phyloP scores from a whole-genome alignment of 2,888 invertebrate species.

The Tridacna gigas region DNA sequence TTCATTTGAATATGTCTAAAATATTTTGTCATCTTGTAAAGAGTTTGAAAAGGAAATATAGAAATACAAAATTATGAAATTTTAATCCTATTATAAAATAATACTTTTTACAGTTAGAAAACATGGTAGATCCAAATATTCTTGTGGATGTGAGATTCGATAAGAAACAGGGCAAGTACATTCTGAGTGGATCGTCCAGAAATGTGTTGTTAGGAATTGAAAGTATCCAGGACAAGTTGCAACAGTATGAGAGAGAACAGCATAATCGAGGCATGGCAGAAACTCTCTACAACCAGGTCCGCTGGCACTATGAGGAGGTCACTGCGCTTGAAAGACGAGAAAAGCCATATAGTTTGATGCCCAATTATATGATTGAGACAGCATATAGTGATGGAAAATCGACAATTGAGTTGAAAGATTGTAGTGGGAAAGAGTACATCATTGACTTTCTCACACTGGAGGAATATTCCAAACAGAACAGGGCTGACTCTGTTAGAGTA shows the following conservation, averaged over 20 bases:
- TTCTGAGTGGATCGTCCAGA: conserved; percentile 46
- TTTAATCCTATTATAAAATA: not conserved
- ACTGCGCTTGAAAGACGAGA: conserved; percentile 40
- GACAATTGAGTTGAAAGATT: conserved; percentile 42
- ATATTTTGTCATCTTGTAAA: too few species aligned
- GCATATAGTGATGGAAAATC: conserved; percentile 50
- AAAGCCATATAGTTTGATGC: conserved; percentile 41
- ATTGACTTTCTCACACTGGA: conserved; percentile 58
- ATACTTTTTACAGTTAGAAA: conserved; percentile 55
- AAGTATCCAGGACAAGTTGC: conserved; percentile 50
- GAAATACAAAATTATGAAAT: too few species aligned
- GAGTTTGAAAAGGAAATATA: too few species aligned
- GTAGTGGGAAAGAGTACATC: conserved; percentile 44
- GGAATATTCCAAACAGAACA: conserved; percentile 55
- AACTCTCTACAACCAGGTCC: conserved; percentile 51
- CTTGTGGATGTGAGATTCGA: conserved; percentile 57
- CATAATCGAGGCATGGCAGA: conserved; percentile 51
- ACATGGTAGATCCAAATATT: conserved; percentile 49
- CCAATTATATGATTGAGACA: conserved; percentile 57
- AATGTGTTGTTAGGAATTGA: conserved; percentile 55
- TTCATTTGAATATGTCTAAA: too few species aligned
- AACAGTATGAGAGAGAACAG: conserved; percentile 38
- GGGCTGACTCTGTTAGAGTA: conserved; percentile 52
- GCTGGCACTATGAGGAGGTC: conserved; percentile 53
- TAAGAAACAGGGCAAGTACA: conserved; percentile 54